These are phyloP conservation scores for Noctua pronuba DNA, from an alignment of 2,888 invertebrate species.

Conservation along the genomic window DNA sequence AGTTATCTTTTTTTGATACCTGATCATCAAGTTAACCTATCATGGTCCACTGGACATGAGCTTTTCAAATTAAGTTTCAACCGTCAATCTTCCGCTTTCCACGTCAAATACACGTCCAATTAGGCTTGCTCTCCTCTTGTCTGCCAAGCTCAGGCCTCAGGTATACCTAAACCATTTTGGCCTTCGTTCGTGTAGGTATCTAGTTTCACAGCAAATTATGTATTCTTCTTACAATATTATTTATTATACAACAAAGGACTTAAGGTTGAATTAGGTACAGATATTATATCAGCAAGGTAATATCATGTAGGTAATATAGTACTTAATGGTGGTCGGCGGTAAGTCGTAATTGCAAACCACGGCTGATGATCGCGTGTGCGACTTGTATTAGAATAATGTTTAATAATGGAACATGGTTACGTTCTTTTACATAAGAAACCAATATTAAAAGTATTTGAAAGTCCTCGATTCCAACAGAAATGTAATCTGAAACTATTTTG, in stretches of 20 bases:
- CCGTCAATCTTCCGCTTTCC: slow-evolving; percentile 4
- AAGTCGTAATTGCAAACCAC: slow-evolving; percentile 50
- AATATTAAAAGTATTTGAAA: not conserved
- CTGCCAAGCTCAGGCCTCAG: not conserved
- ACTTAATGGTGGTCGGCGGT: slow-evolving; percentile 34
- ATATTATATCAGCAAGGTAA: slow-evolving; percentile 20
- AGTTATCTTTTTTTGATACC: slow-evolving; percentile 3
- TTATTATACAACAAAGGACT: slow-evolving; percentile 39
- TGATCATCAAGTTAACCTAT: slow-evolving; percentile 4
- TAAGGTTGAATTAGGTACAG: slow-evolving; percentile 1
- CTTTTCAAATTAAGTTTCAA: not conserved
- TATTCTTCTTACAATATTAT: slow-evolving; percentile 4
- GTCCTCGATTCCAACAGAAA: not conserved
- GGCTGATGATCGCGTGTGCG: slow-evolving; percentile 53
- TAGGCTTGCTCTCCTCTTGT: not conserved
- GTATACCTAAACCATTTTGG: not conserved
- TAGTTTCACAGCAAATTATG: not conserved
- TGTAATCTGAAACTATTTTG: not conserved
- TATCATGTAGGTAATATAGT: slow-evolving; percentile 9
- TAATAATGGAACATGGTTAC: slow-evolving; percentile 30
- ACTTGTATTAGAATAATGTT: slow-evolving; percentile 42
- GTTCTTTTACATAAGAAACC: slow-evolving; percentile 35
- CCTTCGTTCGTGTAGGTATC: not conserved
- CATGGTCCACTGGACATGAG: not conserved
- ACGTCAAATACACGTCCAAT: slow-evolving; percentile 3